Conservation (phyloP, 2,113 vertebrate species). For the Ia io region DNA sequence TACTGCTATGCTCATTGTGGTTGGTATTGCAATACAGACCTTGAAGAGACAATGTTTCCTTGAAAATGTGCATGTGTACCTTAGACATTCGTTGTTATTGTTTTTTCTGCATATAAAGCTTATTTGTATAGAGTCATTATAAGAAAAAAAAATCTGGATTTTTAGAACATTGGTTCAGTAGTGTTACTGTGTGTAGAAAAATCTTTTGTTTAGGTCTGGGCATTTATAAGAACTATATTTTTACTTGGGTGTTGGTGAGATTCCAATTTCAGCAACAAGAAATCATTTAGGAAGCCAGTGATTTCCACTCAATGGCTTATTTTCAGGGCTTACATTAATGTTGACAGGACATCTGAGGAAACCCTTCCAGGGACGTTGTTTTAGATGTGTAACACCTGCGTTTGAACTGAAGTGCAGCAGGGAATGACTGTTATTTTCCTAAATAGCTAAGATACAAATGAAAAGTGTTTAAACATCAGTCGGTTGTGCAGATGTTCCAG, state of each 20-base stretch:
- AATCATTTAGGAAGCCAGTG: neutral
- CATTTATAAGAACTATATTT: neutral
- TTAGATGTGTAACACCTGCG: neutral
- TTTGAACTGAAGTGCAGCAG: neutral
- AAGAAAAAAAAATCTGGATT: neutral
- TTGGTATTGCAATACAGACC: neutral
- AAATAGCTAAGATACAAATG: neutral
- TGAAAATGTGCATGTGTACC: neutral
- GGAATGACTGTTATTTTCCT: neutral
- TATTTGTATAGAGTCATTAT: neutral
- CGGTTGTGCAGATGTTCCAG: neutral
- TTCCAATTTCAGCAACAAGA: neutral
- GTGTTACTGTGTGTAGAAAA: neutral
- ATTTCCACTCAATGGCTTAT: neutral
- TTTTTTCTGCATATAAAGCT: neutral
- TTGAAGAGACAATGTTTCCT: neutral
- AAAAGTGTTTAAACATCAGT: neutral
- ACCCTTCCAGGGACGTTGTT: neutral
- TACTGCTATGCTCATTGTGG: neutral
- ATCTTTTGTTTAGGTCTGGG: neutral
- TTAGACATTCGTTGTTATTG: neutral
- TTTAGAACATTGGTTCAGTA: neutral
- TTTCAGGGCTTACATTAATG: neutral
- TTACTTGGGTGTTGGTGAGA: neutral
- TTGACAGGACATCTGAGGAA: neutral